Evolutionary conservation across 2,113 vertebrate genomes (phyloP), one percentile per base, ranked within the genome.

Genomic region (Calypte anna): DNA sequence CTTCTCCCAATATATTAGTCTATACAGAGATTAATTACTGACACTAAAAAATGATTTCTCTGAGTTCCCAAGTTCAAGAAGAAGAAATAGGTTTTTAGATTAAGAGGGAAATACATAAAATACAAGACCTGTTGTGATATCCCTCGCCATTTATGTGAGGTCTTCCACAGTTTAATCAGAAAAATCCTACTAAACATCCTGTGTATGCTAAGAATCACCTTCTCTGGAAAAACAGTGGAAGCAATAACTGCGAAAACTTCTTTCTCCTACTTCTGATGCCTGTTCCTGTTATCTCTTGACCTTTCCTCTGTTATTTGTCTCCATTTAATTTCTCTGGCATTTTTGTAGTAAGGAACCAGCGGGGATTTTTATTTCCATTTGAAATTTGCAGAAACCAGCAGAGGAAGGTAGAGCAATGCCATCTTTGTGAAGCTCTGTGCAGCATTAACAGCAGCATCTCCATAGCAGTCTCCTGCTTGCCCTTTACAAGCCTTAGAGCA

Each of bases 21-120:
- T 93, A 67, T 80, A 63, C 59, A 72, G 57, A 93, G 72, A 82
- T 93, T 91, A 92, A 88, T 95, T 90, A 90, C 57, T 51, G 85
- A 94, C 54, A 91, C 48, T 96, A 81, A 94, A 82, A 88, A 97
- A 90, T 69, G 63, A 62, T 94, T 96, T 88, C 76, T 79, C 59
- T 66, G 67, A 43, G 38, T 67, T 90, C 86, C 78, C 82, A 86
- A 90, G 91, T 82, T 92, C 46, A 91, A 90, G 72, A 92, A 94
- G 68, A 94, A 94, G 68, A 94, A 95, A 90, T 40, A 86, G 66
- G 67, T 95, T 91, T 96, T 86, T 44, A 76, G 85, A 87, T 82
- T 91, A 90, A 95, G 43, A 12, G 17, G 21, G 53, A 91, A 81
- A 63, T 58, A 87, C 82, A 73, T 62, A 76, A 94, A 93, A 94